Percentiles rank a stretch among this genome's conserved stretches.
Evolutionary conservation across 2,888 invertebrate genomes (phyloP).

Genomic region (Cactoblastis cactorum): DNA sequence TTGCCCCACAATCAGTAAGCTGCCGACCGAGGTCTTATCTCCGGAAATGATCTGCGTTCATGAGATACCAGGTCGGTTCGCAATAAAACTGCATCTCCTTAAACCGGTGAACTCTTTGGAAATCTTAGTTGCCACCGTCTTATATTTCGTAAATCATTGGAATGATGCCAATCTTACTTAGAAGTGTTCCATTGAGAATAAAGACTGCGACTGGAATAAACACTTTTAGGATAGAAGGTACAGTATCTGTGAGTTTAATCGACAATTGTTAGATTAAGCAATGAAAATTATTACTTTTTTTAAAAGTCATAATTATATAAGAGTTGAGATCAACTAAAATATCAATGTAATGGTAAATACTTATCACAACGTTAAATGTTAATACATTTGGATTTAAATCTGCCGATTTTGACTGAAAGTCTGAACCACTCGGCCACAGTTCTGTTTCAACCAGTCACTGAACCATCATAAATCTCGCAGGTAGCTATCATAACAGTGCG

Average conservation of each 20-base stretch:
- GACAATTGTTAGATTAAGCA: background rate
- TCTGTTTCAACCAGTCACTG: background rate
- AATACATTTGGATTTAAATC: too few species aligned
- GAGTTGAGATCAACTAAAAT: too few species aligned
- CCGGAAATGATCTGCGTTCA: slow-evolving; percentile 3
- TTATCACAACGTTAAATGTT: too few species aligned
- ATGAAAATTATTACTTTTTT: background rate
- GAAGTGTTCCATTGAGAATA: slow-evolving; percentile 5
- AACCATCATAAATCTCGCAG: background rate
- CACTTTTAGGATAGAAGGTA: background rate
- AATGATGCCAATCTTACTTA: background rate
- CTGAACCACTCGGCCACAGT: too few species aligned
- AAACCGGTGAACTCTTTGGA: slow-evolving; percentile 5
- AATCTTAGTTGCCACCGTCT: slow-evolving; percentile 2
- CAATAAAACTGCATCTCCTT: slow-evolving; percentile 1
- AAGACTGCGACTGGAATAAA: background rate
- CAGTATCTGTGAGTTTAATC: background rate
- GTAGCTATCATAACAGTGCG: slow-evolving; percentile 10
- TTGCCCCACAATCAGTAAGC: background rate
- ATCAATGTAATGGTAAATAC: too few species aligned
- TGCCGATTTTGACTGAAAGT: too few species aligned
- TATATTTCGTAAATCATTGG: background rate
- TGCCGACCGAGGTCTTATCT: background rate
- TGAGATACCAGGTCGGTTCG: slow-evolving; percentile 1
- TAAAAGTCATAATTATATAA: too few species aligned